Base-by-base conservation (phyloP, 2,797 vertebrate species). In the Takifugu ocellatus region DNA sequence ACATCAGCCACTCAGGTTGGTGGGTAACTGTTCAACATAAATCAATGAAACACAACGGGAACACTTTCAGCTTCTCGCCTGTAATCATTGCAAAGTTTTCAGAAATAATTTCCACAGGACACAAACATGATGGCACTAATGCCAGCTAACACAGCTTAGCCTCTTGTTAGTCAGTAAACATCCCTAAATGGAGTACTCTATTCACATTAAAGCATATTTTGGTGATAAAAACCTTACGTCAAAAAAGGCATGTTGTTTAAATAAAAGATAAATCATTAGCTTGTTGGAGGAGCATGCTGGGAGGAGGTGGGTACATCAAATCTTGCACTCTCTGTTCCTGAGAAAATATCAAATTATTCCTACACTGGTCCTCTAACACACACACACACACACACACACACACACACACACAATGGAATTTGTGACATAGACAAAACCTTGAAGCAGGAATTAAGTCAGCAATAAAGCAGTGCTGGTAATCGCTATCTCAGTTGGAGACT, bases 21-120 rank as follows among this genome's bases (percentile, higher is more conserved):
- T 51, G 1, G 78, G 86, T 84, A 86, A 89, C 74, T 9, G 45
- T 76, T 78, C 64, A 83, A 73, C 71, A 43, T 51, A 29, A 53
- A 63, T 49, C 51, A 47, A 63, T 59, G 64, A 61, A 25, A 43
- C 3, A 1, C 25, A 3, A 48, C 58, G 24, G 50, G 64, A 59
- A 63, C 11, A 72, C 43, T 55, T 17, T 65, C 11, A 46, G 42
- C 49, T 17, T 16, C 14, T 43, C 24, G 3, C 31, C 49, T 9
- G 66, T 58, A 83, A 70, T 81, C 67, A 80, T 74, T 83, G 42
- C 8, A 39, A 7, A 42, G 31, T 54, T 61, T 51, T 33, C 50
- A 48, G 25, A 80, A 78, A 74, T 72, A 25, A 79, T 76, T 72
- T 33, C 60, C 62, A 51, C 27, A 5, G 14, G 10, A 51, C 24